Evolutionary conservation across 1,140 invertebrate species (phyloP).

Genomic region (Drosophila sulfurigaster): DNA sequence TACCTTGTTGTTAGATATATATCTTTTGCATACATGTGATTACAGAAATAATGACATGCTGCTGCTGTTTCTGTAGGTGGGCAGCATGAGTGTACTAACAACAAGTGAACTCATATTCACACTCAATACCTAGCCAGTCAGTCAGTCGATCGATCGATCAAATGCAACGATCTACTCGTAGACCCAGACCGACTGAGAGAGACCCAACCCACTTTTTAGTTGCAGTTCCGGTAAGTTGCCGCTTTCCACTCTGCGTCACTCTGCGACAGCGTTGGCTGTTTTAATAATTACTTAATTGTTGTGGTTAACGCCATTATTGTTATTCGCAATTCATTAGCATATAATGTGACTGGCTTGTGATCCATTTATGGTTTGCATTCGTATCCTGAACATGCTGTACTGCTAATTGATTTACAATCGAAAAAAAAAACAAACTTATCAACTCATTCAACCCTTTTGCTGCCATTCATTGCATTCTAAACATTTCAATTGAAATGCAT

Average conservation of each 20-base stretch:
- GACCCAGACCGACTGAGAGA: not conserved
- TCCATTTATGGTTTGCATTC: slow-evolving; percentile 52
- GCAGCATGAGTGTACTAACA: slow-evolving; percentile 2
- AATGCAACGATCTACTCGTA: slow-evolving; percentile 34
- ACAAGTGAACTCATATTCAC: slow-evolving; percentile 26
- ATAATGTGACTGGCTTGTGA: slow-evolving; percentile 50
- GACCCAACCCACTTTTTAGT: slow-evolving; percentile 77
- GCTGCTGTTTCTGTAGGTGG: slow-evolving; percentile 9
- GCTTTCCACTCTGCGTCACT: slow-evolving; percentile 66
- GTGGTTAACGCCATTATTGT: slow-evolving; percentile 29
- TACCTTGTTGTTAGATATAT: slow-evolving; percentile 39
- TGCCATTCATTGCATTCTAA: not conserved
- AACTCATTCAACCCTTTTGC: not conserved
- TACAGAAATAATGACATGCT: slow-evolving; percentile 66
- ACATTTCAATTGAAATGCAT: not conserved
- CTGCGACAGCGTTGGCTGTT: slow-evolving; percentile 16
- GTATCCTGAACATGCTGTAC: slow-evolving; percentile 62
- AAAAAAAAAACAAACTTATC: not conserved
- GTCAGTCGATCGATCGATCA: slow-evolving; percentile 20
- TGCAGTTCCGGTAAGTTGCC: slow-evolving; percentile 74
- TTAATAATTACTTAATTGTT: slow-evolving; percentile 81
- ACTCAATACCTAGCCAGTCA: slow-evolving; percentile 11
- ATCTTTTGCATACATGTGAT: slow-evolving; percentile 69
- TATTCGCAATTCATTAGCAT: slow-evolving; percentile 58
- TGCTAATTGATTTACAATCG: slow-evolving; percentile 15